Percentiles rank a stretch among this genome's conserved stretches.
phyloP scores from a whole-genome alignment of 2,113 vertebrate species.

The Anser cygnoides region DNA sequence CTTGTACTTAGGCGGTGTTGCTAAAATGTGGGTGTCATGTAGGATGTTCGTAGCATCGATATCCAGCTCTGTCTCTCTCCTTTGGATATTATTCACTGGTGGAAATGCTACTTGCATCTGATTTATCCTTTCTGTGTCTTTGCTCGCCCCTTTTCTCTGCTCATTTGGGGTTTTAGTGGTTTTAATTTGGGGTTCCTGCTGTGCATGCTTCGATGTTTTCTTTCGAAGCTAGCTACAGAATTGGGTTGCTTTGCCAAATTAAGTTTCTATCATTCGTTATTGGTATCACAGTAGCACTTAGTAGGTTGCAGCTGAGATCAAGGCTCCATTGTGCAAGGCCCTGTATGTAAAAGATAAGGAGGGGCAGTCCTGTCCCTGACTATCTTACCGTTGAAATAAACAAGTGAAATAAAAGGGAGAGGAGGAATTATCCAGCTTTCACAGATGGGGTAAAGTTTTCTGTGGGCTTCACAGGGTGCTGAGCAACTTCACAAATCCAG shows the following conservation, averaged over 20 bases:
- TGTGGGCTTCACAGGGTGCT: background rate
- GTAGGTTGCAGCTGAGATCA: background rate
- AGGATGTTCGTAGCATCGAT: background rate
- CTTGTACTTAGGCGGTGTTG: background rate
- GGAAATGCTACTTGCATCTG: background rate
- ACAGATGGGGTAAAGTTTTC: conserved; percentile 3
- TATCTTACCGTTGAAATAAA: conserved; percentile 40
- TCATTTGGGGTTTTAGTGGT: background rate
- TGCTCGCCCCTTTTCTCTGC: background rate
- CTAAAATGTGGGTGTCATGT: background rate
- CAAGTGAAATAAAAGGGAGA: conserved; percentile 39
- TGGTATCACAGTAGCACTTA: background rate
- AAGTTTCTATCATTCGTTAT: background rate
- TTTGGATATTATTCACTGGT: background rate
- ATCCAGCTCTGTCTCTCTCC: background rate
- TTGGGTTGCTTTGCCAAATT: background rate
- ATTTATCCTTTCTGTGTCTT: background rate
- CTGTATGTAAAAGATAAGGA: conserved; percentile 42
- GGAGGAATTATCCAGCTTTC: background rate
- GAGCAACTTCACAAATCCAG: conserved; percentile 28
- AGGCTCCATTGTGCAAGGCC: background rate
- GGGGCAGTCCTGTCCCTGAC: background rate
- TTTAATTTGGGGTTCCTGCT: background rate
- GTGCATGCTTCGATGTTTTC: background rate
- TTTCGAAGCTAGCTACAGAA: background rate